These are phyloP conservation scores for Drosophila kambysellisi DNA, from an alignment of 2,888 invertebrate genomes.

Conservation along the genomic window DNA sequence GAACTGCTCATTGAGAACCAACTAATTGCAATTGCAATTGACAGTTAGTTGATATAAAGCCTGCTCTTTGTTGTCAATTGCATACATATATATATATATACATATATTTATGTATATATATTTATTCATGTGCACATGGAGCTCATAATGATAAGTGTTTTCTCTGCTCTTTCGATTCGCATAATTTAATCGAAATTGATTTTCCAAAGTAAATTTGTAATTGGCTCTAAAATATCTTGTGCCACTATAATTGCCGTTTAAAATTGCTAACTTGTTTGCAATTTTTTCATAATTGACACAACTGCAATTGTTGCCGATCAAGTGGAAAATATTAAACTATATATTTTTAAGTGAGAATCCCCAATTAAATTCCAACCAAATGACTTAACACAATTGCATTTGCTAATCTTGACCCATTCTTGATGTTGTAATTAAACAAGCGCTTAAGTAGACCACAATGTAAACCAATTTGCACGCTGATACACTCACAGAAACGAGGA, in stretches of 20 bases:
- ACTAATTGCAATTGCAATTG: conserved; percentile 15
- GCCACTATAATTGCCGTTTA: background rate
- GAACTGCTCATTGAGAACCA: conserved; percentile 9
- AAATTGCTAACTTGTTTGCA: background rate
- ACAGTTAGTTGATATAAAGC: conserved; percentile 11
- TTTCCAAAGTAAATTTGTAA: background rate
- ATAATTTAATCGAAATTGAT: background rate
- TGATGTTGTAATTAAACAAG: conserved; percentile 54
- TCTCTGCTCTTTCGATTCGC: background rate
- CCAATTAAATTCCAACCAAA: background rate
- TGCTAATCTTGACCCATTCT: conserved; percentile 4
- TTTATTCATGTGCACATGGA: background rate
- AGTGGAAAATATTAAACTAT: background rate
- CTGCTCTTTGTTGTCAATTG: background rate
- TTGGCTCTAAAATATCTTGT: background rate
- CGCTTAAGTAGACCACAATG: conserved; percentile 54
- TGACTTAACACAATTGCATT: background rate
- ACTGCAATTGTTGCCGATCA: background rate
- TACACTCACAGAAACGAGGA: conserved; percentile 28
- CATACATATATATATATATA: background rate
- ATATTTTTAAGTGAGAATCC: background rate
- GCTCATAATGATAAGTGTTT: background rate
- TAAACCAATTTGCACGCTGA: conserved; percentile 48
- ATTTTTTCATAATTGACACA: background rate
- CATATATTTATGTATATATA: background rate